These are phyloP conservation scores for Athalia circularis DNA, from an alignment of 2,888 invertebrate genomes.

Conservation along the genomic window DNA sequence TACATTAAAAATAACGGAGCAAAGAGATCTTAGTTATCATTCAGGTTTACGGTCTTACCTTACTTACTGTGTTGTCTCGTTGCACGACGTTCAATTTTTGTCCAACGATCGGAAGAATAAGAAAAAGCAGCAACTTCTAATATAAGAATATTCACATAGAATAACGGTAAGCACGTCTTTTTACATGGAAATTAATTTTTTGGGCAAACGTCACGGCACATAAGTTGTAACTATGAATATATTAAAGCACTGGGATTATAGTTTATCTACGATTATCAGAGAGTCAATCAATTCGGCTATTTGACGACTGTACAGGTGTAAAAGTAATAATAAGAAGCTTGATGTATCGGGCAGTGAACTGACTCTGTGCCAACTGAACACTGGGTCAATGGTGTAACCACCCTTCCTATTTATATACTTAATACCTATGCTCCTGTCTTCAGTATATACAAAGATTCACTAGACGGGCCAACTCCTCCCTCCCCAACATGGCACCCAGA, in stretches of 20 bases:
- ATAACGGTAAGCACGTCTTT: no score
- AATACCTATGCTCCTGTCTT: slow-evolving; percentile 56
- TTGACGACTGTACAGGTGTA: not conserved
- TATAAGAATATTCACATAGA: no score
- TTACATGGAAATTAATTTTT: no score
- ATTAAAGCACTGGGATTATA: no score
- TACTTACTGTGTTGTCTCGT: no score
- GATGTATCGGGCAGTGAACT: slow-evolving; percentile 60
- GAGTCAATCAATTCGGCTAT: not conserved
- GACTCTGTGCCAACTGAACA: slow-evolving; percentile 68
- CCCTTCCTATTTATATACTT: slow-evolving; percentile 70
- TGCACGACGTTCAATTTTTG: no score
- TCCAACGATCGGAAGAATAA: no score
- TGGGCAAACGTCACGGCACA: no score
- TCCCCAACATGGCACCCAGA: slow-evolving; percentile 63
- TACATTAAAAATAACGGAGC: not conserved
- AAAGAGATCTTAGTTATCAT: no score
- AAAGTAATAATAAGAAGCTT: slow-evolving; percentile 17
- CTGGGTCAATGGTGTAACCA: slow-evolving; percentile 73
- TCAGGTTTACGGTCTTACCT: no score
- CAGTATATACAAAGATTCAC: slow-evolving; percentile 61
- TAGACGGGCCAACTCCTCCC: slow-evolving; percentile 66
- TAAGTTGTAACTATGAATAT: no score
- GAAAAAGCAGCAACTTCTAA: no score
- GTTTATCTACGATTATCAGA: not conserved